phyloP scores from a whole-genome alignment of 1,140 invertebrate species.

The Drosophila parvula region DNA sequence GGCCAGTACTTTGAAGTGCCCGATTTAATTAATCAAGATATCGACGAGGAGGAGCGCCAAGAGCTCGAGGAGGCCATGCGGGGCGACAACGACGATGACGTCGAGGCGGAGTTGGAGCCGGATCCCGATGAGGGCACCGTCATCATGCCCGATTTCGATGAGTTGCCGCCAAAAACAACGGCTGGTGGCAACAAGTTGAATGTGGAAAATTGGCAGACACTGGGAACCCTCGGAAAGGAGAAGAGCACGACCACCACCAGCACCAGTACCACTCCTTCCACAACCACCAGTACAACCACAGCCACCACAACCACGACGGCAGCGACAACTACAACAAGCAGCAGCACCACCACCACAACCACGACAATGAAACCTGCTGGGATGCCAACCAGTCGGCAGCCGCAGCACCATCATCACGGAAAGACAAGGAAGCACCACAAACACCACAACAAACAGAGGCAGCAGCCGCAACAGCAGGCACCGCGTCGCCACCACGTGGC shows the following conservation, averaged over 20 bases:
- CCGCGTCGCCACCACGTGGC: conserved; percentile 67
- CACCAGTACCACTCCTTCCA: conserved; percentile 27
- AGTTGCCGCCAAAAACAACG: conserved; percentile 23
- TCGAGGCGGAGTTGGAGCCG: conserved; percentile 21
- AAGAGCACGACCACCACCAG: conserved; percentile 33
- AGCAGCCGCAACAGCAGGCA: conserved; percentile 47
- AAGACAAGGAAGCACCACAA: conserved; percentile 64
- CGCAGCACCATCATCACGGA: conserved; percentile 45
- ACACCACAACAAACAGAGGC: conserved; percentile 58
- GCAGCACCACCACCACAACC: conserved; percentile 34
- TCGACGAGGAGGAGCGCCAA: conserved; percentile 59
- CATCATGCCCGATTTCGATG: conserved; percentile 55
- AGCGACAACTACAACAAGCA: conserved; percentile 23
- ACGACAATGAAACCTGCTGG: conserved; percentile 14
- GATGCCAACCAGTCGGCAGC: conserved; percentile 21
- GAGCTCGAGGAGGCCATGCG: conserved; percentile 45
- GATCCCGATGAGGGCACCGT: conserved; percentile 30
- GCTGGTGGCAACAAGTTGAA: conserved; percentile 36
- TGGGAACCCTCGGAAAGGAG: conserved; percentile 64
- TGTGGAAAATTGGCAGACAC: conserved; percentile 64
- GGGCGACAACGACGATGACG: conserved; percentile 28
- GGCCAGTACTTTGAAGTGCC: conserved; percentile 79
- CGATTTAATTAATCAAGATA: conserved; percentile 82
- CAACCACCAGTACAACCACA: conserved; percentile 27
- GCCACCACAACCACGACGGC: conserved; percentile 40